Conservation (phyloP, 2,797 vertebrate species). For the Acanthiza pusilla region DNA sequence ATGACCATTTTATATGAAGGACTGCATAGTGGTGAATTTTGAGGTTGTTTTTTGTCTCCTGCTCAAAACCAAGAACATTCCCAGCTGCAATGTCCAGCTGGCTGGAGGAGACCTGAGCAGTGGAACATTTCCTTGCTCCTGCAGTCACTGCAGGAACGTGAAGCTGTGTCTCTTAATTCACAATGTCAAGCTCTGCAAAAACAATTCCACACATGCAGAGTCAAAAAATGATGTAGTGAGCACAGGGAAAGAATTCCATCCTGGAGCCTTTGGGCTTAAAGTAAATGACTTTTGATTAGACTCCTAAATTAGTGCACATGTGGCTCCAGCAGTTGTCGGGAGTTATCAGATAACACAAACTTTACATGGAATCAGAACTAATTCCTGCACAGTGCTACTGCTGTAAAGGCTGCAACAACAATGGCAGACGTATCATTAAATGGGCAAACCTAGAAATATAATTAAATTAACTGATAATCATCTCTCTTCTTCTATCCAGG, state of each 20-base stretch:
- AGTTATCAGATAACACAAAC: conserved; percentile 69
- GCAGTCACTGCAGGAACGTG: not conserved
- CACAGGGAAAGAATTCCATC: not conserved
- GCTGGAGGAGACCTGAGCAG: not conserved
- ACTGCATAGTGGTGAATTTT: accelerated
- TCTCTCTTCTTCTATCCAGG: conserved; percentile 73
- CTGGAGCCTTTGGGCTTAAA: conserved; percentile 29
- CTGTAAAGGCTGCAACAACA: conserved; percentile 61
- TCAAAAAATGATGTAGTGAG: not conserved
- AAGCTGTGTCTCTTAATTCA: not conserved
- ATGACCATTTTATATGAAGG: not conserved
- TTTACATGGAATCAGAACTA: conserved; percentile 61
- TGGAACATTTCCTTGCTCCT: not conserved
- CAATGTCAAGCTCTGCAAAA: not conserved
- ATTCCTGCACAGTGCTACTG: conserved; percentile 56
- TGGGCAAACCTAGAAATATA: conserved; percentile 74
- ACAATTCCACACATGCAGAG: not conserved
- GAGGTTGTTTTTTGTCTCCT: not conserved
- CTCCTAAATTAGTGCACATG: conserved; percentile 29
- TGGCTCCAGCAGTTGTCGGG: conserved; percentile 34
- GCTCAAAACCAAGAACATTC: not conserved
- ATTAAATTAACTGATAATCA: conserved; percentile 83
- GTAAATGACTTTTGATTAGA: conserved; percentile 65
- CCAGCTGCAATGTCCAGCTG: not conserved
- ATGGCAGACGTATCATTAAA: conserved; percentile 72